Evolutionary conservation across 2,888 invertebrate genomes (phyloP), one percentile per base, ranked within the genome.

Genomic region (Gastrophysa polygoni): DNA sequence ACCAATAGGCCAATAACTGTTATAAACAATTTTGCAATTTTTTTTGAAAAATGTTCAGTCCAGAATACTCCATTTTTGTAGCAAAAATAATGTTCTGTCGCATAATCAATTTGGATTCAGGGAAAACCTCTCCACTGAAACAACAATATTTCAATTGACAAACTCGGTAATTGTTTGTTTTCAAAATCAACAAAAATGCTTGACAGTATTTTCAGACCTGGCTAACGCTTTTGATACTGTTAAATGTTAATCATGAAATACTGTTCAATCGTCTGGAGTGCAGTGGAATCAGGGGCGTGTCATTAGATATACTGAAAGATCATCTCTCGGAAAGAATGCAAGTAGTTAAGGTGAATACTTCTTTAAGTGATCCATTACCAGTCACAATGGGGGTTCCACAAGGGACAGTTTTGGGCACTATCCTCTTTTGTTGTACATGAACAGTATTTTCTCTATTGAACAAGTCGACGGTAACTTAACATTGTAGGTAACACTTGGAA

Each of bases 391-490:
- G 43, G n/a, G n/a, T 43, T 43, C 43, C 28, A 28, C 28, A 28
- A 8, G 28, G 28, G 28, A 28, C 28, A 28, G 28, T 28, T 8
- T 28, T 28, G 28, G 28, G 28, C 28, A 4, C 8, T 28, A 28
- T 28, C 28, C 28, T 28, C 8, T 28, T 28, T 43, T 43, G 43
- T 43, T 43, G 43, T 43, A 43, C 43, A 43, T 43, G 5, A 43
- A 43, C 16, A 43, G 43, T 43, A 43, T 43, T 43, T 43, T n/a
- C 16, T 43, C n/a, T 43, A 43, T 43, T 28, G 4, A 28, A 28
- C 28, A 6, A n/a, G n/a, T n/a, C n/a, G n/a, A n/a, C n/a, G n/a
- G 28, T 71, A 72, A 28, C 8, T 6, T 28, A 28, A 8, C 28
- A 6, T 28, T 28, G 28, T 28, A 28, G 28, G 28, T 28, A 28